Base-by-base conservation (phyloP, 1,140 invertebrate genomes). In the Cecropterus lyciades region DNA sequence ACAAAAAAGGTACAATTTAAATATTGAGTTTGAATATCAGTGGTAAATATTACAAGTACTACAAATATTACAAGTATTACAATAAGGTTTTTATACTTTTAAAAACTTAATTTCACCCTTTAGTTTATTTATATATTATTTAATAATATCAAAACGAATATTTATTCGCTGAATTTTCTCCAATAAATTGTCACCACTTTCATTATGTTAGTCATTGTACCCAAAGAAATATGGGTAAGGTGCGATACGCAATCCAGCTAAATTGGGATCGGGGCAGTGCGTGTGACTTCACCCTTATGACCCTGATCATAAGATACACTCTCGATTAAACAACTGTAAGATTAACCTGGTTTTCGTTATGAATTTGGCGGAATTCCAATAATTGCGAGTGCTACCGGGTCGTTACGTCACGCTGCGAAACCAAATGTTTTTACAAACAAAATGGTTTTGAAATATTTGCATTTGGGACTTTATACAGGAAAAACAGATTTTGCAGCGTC, bases 301-400 rank as follows among this genome's bases (percentile, higher is more conserved):
- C 30, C 24, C 37, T 6, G 45, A 11, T 3, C n/a, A 30, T 27
- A 62, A 49, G 20, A 49, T 40, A 11, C 16, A 37, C 20, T 62
- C 49, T 62, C 46, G 30, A 10, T 37, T 2, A 20, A 2, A 20
- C 13, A 60, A 59, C 20, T 5, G 43, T n/a, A 48, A 30, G 3
- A 33, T 48, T 16, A 59, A 59, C 27, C 37, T 49, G 16, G 45
- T 49, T 49, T 40, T 9, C n/a, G 59, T 62, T 62, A 51, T 62
- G 46, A 62, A 72, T 49, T 74, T 77, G 75, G 75, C 75, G 13
- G 30, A 14, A 68, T 64, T 72, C 75, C 75, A 77, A 70, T 67
- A 49, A 73, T 49, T 65, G 69, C 67, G 59, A 68, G 52, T 67
- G 67, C 16, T 42, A 70, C 67, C 72, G 75, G 70, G 67, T 45